phyloP scores from a whole-genome alignment of 2,888 invertebrate genomes.

The Punctoribates punctum region DNA sequence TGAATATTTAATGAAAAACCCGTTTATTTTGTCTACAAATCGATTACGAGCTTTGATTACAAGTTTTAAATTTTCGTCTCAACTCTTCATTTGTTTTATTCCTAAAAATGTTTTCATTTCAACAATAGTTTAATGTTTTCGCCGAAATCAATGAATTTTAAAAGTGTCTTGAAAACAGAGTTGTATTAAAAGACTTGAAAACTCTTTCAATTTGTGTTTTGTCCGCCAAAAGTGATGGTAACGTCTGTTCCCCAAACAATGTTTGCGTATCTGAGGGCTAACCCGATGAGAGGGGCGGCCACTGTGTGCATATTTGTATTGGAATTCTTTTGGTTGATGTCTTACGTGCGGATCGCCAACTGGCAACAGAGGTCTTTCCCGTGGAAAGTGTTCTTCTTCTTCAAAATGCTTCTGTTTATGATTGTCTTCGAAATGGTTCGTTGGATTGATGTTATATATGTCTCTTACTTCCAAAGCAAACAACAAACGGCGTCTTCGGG shows the following conservation, averaged over 20 bases:
- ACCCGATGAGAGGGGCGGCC: constrained; percentile 10
- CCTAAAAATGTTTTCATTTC: too few species aligned
- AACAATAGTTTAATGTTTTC: too few species aligned
- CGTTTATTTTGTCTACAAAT: not conserved
- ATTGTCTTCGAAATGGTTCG: constrained; percentile 24
- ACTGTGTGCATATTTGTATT: constrained; percentile 1
- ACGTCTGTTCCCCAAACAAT: not conserved
- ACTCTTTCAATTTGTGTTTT: too few species aligned
- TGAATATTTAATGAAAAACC: not conserved
- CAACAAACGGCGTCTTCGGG: not conserved
- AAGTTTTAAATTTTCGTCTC: too few species aligned
- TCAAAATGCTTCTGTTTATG: constrained; percentile 32
- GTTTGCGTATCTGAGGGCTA: not conserved
- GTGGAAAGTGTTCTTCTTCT: constrained; percentile 22
- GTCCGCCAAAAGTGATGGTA: too few species aligned
- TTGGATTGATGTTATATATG: constrained; percentile 14
- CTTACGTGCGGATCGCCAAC: not conserved
- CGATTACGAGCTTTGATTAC: not conserved
- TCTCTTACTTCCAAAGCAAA: not conserved
- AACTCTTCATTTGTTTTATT: too few species aligned
- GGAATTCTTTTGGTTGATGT: constrained; percentile 31
- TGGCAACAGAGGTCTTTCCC: not conserved
- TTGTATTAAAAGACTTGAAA: too few species aligned
- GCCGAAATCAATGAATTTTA: too few species aligned
- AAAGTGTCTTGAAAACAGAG: too few species aligned